Base-by-base conservation (phyloP, 2,888 invertebrate genomes). In the Onthophagus sagittarius region DNA sequence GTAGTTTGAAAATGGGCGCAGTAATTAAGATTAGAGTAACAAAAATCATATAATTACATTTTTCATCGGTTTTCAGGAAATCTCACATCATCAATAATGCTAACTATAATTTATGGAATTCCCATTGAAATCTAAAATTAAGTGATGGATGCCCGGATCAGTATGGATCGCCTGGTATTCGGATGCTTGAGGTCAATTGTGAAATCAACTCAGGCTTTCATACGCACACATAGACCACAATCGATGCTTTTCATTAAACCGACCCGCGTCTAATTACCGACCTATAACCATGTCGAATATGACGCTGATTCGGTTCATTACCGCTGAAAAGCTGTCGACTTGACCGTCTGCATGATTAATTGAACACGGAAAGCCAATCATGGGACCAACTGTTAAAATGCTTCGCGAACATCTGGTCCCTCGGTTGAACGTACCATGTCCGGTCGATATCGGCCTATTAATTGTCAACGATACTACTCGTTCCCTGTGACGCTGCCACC, bases 341-440 rank as follows among this genome's bases (percentile, higher is more conserved):
- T 67, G 67, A 67, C 67, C 67, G 67, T 32, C 67, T 6, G 39
- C 13, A 67, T 67, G 67, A 67, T 67, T 67, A 67, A 67, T 67
- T 67, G 67, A 67, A 67, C 67, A 67, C 23, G 67, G 67, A 67
- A 67, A 67, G 67, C 67, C 67, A 31, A 67, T 67, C 67, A 67
- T n/a, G 67, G 23, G 23, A 23, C 67, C n/a, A 23, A 23, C 67
- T 67, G 67, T 67, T 67, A 67, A 67, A 67, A 67, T 67, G 67
- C 39, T 53, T 67, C 23, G 31, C 67, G 23, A 67, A 67, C 67
- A 67, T 67, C 67, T n/a, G 67, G 67, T 67, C 67, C 67, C 67
- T 64, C 64, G n/a, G 67, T n/a, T 23, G 67, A 23, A 67, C 11
- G 39, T 53, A 1, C 39, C 39, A 53, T 53, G 39, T 53, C 39